Percentiles rank a stretch among this genome's conserved stretches.
Conservation (phyloP, 2,113 vertebrate species). For the Nothocercus nigrocapillus region DNA sequence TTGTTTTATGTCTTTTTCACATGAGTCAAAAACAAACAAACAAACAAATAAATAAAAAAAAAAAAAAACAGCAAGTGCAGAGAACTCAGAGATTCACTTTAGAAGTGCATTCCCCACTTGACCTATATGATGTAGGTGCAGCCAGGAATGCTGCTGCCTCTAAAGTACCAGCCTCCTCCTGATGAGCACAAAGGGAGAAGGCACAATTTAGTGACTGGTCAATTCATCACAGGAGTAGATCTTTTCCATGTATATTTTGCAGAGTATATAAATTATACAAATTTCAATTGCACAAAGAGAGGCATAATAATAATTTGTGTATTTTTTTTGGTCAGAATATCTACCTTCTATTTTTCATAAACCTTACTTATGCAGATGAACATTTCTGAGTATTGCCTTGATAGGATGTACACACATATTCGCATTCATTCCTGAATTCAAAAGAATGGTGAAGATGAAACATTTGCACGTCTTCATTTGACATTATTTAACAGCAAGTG, state of each 20-base stretch:
- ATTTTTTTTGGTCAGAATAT: neutral
- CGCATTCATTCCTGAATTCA: neutral
- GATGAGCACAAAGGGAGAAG: neutral
- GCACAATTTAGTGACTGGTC: neutral
- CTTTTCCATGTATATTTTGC: neutral
- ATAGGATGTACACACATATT: neutral
- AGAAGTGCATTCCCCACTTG: neutral
- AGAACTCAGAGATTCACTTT: neutral
- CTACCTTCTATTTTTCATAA: neutral
- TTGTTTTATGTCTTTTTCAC: neutral
- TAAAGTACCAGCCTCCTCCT: neutral
- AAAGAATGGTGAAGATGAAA: neutral
- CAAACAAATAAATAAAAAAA: too few relatives aligned
- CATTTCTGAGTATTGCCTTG: neutral
- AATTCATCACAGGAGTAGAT: neutral
- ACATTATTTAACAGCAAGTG: neutral
- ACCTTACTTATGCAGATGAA: neutral
- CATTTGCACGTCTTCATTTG: neutral
- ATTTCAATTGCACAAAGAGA: neutral
- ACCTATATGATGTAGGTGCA: fast-evolving
- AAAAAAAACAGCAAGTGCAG: too few relatives aligned
- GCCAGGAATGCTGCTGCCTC: neutral
- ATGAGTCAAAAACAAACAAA: neutral
- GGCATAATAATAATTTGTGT: neutral
- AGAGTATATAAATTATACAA: neutral